phyloP scores from a whole-genome alignment of 2,797 vertebrate genomes.

The Sebastes matsubarae region DNA sequence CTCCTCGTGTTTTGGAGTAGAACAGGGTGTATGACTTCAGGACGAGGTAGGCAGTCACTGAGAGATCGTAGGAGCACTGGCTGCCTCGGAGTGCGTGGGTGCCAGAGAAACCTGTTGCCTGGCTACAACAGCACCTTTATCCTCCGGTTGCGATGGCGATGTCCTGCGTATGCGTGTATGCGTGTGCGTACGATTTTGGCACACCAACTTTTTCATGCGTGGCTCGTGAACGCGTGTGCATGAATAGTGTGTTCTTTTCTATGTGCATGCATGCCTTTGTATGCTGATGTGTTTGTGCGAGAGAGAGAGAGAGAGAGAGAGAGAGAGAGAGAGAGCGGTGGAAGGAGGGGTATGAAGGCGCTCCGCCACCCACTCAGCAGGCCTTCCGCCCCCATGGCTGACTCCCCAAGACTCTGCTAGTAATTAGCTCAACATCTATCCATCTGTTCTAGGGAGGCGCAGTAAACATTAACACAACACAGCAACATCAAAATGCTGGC shows the following conservation, averaged over 20 bases:
- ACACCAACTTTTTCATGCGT: conserved; percentile 17
- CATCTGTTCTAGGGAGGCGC: conserved; percentile 78
- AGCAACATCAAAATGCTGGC: conserved; percentile 72
- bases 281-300: conserved; percentile 22
- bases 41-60: conserved; percentile 72
- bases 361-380: conserved; percentile 77
- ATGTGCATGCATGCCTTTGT: conserved; percentile 24
- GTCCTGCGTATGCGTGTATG: conserved; percentile 57
- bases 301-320: background rate
- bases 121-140: conserved; percentile 82
- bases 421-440: conserved; percentile 82
- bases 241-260: background rate
- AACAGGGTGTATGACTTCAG: conserved; percentile 75
- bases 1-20: conserved; percentile 59
- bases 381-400: conserved; percentile 78
- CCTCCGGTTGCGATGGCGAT: conserved; percentile 78
- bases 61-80: conserved; percentile 67
- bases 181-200: conserved; percentile 25
- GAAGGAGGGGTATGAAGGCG: conserved; percentile 60
- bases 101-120: conserved; percentile 83
- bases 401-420: conserved; percentile 79
- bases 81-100: conserved; percentile 75
- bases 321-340: conserved; percentile 15
- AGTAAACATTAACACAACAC: conserved; percentile 78
- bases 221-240: background rate